Percentiles rank a stretch among this genome's conserved stretches.
These are phyloP conservation scores for Erythrolamprus reginae DNA, from an alignment of 2,113 vertebrate species.

Conservation along the genomic window DNA sequence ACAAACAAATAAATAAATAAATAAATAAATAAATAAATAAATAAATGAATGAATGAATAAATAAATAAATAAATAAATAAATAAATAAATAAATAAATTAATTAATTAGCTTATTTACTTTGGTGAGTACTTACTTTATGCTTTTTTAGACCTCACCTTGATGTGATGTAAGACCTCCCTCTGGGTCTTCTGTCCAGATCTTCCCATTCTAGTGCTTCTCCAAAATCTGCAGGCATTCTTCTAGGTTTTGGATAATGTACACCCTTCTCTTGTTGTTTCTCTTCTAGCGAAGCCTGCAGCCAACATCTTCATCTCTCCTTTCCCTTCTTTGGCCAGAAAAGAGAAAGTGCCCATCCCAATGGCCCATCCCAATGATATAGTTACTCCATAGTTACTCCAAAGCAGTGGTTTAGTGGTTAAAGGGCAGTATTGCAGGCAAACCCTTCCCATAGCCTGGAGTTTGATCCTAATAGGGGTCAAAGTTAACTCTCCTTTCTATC, in stretches of 20 bases:
- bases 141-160: background rate
- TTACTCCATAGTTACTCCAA: background rate
- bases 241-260: background rate
- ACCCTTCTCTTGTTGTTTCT: background rate
- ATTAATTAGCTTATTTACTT: background rate
- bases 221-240: background rate
- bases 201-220: background rate
- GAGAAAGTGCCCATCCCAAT: background rate
- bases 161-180: background rate
- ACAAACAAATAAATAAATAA: no score
- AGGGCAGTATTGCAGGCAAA: no score
- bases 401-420: background rate
- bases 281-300: background rate
- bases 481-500: no score
- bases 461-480: no score
- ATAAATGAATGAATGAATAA: no score
- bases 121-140: background rate
- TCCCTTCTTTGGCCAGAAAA: background rate
- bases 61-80: no score
- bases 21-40: no score
- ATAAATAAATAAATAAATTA: no score
- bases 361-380: background rate
- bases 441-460: no score
- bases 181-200: background rate
- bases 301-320: background rate